Base-by-base conservation (phyloP, 2,113 vertebrate genomes). In the Pseudois nayaur region DNA sequence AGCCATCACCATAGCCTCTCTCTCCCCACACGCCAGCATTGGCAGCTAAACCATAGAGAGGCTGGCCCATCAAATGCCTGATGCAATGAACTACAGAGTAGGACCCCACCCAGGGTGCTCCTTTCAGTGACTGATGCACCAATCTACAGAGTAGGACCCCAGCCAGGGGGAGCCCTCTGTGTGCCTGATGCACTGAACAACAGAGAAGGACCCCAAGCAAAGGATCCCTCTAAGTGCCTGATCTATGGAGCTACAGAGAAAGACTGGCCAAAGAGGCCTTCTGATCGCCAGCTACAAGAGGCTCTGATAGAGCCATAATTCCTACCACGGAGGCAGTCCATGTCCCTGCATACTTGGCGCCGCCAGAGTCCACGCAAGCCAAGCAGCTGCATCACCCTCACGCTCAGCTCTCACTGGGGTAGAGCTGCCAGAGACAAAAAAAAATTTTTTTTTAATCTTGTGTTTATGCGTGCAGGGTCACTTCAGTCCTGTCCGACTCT, bases 221-320 rank as follows among this genome's bases (percentile, higher is more conserved):
- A 36, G 10, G 67, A 40, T 23, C n/a, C 67, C n/a, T 71, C n/a
- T 71, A 71, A 71, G 19, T 6, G n/a, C 10, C n/a, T 71, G 10
- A 40, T 40, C n/a, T 71, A 40, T 0, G 1, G n/a, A 23, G 10
- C 67, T 40, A 71, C 0, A 0, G 67, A 71, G 19, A 40, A 71
- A 71, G 67, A 40, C 67, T 12, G 67, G 67, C 67, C 67, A 36
- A 71, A 40, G n/a, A 71, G n/a, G 67, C n/a, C 67, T 71, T 40
- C 67, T 71, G 67, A 40, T 71, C 0, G 0, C 67, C n/a, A 71
- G n/a, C 67, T 71, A 6, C 67, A 71, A 71, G 67, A 71, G 67
- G 67, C n/a, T 71, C 67, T 71, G n/a, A 71, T 21, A 21, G n/a
- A n/a, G 64, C n/a, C 19, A 12, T 23, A 71, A 36, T 36, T 71